These are phyloP conservation scores for Netelia melanura DNA, from an alignment of 2,888 invertebrate species.

Conservation along the genomic window DNA sequence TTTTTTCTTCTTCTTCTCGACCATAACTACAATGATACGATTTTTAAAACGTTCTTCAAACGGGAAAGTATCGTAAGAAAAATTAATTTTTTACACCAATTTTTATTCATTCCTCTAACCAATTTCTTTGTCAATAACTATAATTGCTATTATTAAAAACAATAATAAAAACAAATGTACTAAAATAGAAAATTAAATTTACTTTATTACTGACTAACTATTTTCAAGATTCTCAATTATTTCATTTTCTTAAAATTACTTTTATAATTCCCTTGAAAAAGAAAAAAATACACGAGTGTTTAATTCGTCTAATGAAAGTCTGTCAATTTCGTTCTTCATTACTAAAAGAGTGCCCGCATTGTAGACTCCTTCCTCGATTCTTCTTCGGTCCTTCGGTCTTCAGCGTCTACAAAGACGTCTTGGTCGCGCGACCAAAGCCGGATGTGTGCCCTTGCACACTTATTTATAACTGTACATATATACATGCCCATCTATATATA, in stretches of 20 bases:
- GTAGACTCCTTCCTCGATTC: constrained; percentile 1
- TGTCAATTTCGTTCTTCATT: constrained; percentile 6
- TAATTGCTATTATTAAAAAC: no score
- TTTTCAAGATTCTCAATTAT: neutral
- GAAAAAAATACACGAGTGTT: neutral
- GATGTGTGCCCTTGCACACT: constrained; percentile 61
- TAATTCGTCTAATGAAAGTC: neutral
- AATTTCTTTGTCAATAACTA: no score
- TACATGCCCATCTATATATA: neutral
- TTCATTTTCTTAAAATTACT: neutral
- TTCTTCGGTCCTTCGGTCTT: constrained; percentile 15
- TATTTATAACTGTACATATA: neutral
- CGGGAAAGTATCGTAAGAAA: constrained; percentile 15
- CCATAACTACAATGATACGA: constrained; percentile 10
- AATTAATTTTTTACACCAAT: no score
- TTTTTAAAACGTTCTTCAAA: constrained; percentile 5
- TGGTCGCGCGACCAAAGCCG: constrained; percentile 54
- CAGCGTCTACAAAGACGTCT: constrained; percentile 51
- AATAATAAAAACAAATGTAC: no score
- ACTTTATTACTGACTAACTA: no score
- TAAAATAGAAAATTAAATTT: no score
- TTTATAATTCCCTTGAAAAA: neutral
- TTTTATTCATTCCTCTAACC: no score
- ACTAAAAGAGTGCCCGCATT: constrained; percentile 27
- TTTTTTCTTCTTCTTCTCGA: constrained; percentile 5